These are phyloP conservation scores for Sebastes variabilis DNA, from an alignment of 2,797 vertebrate species.

Conservation along the genomic window DNA sequence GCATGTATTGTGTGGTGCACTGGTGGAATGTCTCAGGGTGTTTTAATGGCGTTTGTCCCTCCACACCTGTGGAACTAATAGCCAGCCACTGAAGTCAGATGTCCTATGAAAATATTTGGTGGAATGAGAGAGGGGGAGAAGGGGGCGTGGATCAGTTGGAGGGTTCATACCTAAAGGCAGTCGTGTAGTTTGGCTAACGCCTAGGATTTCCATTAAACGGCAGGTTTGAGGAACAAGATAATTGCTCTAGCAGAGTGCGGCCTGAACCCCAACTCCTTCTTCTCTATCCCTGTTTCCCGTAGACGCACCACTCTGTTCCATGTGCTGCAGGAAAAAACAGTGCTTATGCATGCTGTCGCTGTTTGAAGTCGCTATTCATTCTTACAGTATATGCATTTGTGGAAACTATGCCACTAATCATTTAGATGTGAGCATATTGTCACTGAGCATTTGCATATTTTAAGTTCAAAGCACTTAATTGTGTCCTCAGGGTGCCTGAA, in stretches of 20 bases:
- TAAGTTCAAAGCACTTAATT: slow-evolving; percentile 15
- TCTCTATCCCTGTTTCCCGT: slow-evolving; percentile 52
- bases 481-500: background rate
- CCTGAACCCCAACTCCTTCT: slow-evolving; percentile 48
- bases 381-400: background rate
- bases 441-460: slow-evolving; percentile 9
- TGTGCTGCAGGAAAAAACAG: slow-evolving; percentile 36
- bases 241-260: slow-evolving; percentile 79
- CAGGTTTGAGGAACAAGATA: slow-evolving; percentile 83
- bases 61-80: slow-evolving; percentile 81
- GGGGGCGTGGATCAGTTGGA: slow-evolving; percentile 49
- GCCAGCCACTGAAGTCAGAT: slow-evolving; percentile 72
- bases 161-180: slow-evolving; percentile 77
- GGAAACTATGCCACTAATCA: background rate
- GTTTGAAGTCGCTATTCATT: background rate
- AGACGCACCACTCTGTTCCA: slow-evolving; percentile 18
- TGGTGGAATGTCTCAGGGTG: slow-evolving; percentile 60
- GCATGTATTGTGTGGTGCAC: slow-evolving; percentile 40
- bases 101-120: slow-evolving; percentile 78
- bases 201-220: slow-evolving; percentile 78
- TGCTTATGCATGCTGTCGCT: background rate
- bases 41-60: slow-evolving; percentile 74
- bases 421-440: background rate
- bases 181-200: slow-evolving; percentile 77
- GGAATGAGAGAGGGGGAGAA: slow-evolving; percentile 62